Evolutionary conservation across 1,140 invertebrate genomes (phyloP).

Genomic region (Asobara japonica): DNA sequence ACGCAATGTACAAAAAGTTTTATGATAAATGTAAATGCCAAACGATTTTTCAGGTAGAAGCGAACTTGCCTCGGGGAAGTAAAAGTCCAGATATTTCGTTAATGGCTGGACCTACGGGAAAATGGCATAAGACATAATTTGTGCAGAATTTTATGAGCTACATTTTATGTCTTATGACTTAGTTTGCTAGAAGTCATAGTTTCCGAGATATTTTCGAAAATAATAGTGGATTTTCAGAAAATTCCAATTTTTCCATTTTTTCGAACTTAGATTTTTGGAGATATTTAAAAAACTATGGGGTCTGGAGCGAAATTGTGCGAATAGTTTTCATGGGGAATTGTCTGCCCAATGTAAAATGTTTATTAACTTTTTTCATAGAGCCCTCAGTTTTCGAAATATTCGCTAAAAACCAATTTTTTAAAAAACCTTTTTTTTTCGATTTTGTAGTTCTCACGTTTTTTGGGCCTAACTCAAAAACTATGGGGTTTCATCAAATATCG

Average conservation of each 20-base stretch:
- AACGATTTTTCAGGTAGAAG: slow-evolving; percentile 1
- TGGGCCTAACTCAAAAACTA: not conserved
- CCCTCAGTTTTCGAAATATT: not conserved
- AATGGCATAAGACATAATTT: not conserved
- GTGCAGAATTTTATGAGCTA: not conserved
- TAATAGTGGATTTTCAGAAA: too few relatives aligned
- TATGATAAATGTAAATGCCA: slow-evolving; percentile 6
- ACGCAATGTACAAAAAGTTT: slow-evolving; percentile 19
- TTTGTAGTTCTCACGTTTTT: not conserved
- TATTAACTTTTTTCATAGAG: not conserved
- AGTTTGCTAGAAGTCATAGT: not conserved
- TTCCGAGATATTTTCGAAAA: not conserved
- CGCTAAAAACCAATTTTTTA: not conserved
- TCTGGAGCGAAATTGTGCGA: too few relatives aligned
- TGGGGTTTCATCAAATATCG: not conserved
- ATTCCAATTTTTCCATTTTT: too few relatives aligned
- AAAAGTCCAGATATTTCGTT: not conserved
- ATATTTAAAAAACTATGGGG: too few relatives aligned
- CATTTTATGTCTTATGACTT: not conserved
- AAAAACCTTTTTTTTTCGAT: not conserved
- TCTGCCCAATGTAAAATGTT: not conserved
- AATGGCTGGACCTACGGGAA: not conserved
- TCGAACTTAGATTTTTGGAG: too few relatives aligned
- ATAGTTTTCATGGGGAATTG: not conserved
- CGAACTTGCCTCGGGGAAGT: not conserved